phyloP scores from a whole-genome alignment of 2,113 vertebrate genomes.

The Callocephalon fimbriatum region DNA sequence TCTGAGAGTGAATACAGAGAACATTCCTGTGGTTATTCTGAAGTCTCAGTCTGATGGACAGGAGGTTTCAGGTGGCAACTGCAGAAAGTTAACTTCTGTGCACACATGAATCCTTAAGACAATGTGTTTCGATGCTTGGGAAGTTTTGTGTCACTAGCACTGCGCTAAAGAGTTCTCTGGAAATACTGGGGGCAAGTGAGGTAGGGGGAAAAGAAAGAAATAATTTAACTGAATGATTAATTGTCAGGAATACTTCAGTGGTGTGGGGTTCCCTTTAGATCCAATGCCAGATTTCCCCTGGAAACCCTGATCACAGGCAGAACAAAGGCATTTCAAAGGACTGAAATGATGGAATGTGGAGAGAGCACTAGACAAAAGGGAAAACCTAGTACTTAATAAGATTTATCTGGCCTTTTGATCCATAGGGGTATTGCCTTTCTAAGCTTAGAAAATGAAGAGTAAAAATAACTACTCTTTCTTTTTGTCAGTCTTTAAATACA shows the following conservation, averaged over 20 bases:
- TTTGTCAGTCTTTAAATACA: background rate
- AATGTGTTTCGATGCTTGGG: background rate
- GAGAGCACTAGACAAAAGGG: conserved; percentile 71
- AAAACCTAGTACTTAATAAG: conserved; percentile 69
- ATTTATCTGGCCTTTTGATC: conserved; percentile 73
- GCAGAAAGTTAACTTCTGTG: background rate
- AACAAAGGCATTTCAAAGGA: conserved; percentile 76
- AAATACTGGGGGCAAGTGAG: background rate
- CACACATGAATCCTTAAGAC: background rate
- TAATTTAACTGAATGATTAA: conserved; percentile 69
- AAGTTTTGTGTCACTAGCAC: conserved; percentile 10
- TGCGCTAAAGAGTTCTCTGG: conserved; percentile 38
- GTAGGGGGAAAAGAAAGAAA: conserved; percentile 48
- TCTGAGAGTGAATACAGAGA: background rate
- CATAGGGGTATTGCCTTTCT: conserved; percentile 20
- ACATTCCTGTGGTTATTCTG: background rate
- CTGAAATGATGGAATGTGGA: conserved; percentile 70
- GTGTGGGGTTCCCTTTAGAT: conserved; percentile 74
- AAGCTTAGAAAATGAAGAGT: conserved; percentile 12
- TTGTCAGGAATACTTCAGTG: conserved; percentile 55
- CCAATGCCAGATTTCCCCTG: conserved; percentile 69
- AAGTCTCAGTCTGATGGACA: background rate
- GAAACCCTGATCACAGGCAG: conserved; percentile 64
- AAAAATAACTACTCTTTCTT: background rate
- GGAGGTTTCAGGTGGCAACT: background rate